Evolutionary conservation across 2,113 vertebrate species (phyloP).

Genomic region (Narcine bancroftii): DNA sequence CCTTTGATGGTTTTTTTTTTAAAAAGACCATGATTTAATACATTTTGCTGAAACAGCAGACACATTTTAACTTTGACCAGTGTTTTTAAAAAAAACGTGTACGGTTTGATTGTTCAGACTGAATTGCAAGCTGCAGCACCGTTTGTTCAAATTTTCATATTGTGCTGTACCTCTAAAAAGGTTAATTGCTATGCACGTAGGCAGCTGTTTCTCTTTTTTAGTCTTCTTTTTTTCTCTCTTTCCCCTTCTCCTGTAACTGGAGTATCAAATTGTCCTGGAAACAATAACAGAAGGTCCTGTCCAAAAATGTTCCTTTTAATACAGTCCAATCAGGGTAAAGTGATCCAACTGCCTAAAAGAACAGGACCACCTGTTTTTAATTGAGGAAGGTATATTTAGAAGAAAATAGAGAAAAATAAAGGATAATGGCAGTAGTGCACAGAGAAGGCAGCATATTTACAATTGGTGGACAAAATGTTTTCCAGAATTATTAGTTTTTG

Average conservation of each 20-base stretch:
- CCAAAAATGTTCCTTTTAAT: conserved; percentile 9
- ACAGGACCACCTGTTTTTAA: conserved; percentile 4
- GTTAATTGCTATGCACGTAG: background rate
- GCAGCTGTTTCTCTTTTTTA: conserved; percentile 25
- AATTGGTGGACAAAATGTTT: background rate
- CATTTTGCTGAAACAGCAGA: background rate
- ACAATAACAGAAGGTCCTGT: conserved; percentile 11
- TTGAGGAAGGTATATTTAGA: conserved; percentile 4
- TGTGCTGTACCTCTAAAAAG: conserved; percentile 16
- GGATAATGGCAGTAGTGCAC: background rate
- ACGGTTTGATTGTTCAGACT: background rate
- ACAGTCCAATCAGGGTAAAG: background rate
- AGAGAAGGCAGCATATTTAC: background rate
- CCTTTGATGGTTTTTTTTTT: background rate
- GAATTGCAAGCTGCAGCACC: conserved; percentile 19
- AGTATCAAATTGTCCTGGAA: conserved; percentile 26
- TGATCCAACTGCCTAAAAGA: background rate
- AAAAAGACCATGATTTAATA: too few relatives aligned
- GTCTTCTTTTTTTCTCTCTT: background rate
- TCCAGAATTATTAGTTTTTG: background rate
- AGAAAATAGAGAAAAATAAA: background rate
- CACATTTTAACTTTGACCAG: background rate
- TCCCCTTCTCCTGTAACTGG: background rate
- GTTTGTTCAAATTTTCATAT: conserved; percentile 27
- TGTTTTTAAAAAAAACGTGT: background rate